Percentiles rank a stretch among this genome's conserved stretches.
Evolutionary conservation across 2,888 invertebrate genomes (phyloP).

Genomic region (Eretmocerus hayati): DNA sequence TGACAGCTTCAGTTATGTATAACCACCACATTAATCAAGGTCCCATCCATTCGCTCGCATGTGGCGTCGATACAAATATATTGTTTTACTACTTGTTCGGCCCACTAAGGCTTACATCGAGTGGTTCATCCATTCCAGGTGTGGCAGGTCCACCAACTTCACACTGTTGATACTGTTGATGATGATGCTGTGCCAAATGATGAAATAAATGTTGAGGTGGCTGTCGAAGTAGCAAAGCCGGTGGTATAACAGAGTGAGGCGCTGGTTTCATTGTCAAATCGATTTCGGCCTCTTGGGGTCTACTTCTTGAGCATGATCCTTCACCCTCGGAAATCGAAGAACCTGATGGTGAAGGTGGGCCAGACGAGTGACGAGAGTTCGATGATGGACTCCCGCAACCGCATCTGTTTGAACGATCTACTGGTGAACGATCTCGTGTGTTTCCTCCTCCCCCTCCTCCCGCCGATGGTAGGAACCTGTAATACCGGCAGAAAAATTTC

Average conservation of each 20-base stretch:
- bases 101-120: conserved; percentile 41
- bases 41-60: no score
- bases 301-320: not conserved
- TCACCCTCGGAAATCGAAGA: conserved; percentile 16
- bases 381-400: conserved; percentile 18
- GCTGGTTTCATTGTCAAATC: conserved; percentile 42
- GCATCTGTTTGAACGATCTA: not conserved
- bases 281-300: conserved; percentile 41
- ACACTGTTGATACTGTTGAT: not conserved
- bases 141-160: conserved; percentile 27
- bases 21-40: no score
- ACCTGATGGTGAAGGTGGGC: conserved; percentile 12
- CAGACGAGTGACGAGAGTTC: not conserved
- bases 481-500: no score
- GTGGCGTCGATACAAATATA: no score
- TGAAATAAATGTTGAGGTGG: conserved; percentile 11
- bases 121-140: conserved; percentile 36
- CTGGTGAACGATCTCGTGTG: no score
- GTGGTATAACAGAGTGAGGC: not conserved
- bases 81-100: conserved; percentile 33
- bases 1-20: no score
- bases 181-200: conserved; percentile 7
- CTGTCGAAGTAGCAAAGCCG: not conserved
- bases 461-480: no score
- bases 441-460: no score